A percentile compares a stretch with the other conserved stretches of the same genome.
These are phyloP conservation scores for Neodontobutis hainanensis DNA, from an alignment of 2,113 vertebrate species.

Conservation along the genomic window DNA sequence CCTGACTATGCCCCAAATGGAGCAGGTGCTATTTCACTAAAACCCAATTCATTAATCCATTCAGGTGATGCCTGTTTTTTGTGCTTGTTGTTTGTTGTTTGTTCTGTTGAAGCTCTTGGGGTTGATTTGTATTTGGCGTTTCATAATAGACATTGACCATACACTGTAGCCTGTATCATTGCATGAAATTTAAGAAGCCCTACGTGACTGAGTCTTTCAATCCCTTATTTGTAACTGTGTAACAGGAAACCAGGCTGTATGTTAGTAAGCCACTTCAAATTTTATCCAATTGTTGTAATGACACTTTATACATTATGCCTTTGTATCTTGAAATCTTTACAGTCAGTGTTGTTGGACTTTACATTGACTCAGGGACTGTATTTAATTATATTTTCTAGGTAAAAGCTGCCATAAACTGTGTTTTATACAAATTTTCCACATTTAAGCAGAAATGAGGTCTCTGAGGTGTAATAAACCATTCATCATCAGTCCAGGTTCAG, in stretches of 20 bases:
- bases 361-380: background rate
- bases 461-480: conserved; percentile 4
- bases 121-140: no score
- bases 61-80: conserved; percentile 2
- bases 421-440: conserved; percentile 12
- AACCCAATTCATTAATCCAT: conserved; percentile 27
- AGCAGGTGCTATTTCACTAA: conserved; percentile 20
- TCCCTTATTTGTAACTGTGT: no score
- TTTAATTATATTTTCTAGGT: conserved; percentile 4
- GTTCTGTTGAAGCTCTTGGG: background rate
- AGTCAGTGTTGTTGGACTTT: background rate
- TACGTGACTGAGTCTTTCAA: no score
- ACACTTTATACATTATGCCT: no score
- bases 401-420: background rate
- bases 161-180: no score
- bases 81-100: conserved; percentile 1
- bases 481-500: conserved; percentile 17
- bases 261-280: no score
- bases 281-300: no score
- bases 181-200: no score
- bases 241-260: no score
- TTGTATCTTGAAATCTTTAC: background rate
- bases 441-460: background rate
- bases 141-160: no score
- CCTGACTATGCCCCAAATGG: background rate